A percentile compares a stretch with the other conserved stretches of the same genome.
These are phyloP conservation scores for Pogonus chalceus DNA, from an alignment of 1,140 invertebrate species.

Conservation along the genomic window DNA sequence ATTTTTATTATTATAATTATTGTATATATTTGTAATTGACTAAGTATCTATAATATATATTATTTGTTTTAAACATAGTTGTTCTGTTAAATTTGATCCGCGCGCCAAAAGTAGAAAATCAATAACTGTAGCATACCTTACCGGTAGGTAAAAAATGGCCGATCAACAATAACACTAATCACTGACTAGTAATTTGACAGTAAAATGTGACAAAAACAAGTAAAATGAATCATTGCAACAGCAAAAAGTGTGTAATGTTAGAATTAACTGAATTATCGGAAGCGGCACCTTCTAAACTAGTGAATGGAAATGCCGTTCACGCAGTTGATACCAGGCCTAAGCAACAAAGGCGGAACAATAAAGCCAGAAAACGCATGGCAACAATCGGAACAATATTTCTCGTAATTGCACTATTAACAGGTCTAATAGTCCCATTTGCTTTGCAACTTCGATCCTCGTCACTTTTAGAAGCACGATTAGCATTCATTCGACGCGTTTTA, in stretches of 20 bases:
- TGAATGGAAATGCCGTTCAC: background rate
- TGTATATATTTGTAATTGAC: too few species aligned
- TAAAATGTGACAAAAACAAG: background rate
- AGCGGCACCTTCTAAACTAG: background rate
- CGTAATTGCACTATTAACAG: background rate
- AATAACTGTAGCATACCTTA: background rate
- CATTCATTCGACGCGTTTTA: conserved; percentile 45
- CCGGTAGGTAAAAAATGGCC: background rate
- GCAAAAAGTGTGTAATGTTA: conserved; percentile 5
- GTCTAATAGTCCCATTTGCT: conserved; percentile 36
- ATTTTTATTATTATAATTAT: too few species aligned
- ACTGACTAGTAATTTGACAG: background rate
- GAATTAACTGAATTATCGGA: background rate
- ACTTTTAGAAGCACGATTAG: conserved; percentile 43
- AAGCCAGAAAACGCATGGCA: background rate
- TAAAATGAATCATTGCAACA: background rate
- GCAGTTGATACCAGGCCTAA: background rate
- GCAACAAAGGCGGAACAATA: background rate
- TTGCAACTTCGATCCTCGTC: conserved; percentile 46
- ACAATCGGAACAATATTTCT: background rate
- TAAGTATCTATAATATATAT: too few species aligned
- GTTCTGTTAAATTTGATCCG: background rate
- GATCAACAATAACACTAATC: background rate
- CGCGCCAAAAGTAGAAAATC: background rate
- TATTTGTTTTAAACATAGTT: too few species aligned